Conservation (phyloP, 53 echinoderm and acorn worm species). For the Stichopus horrens region DNA sequence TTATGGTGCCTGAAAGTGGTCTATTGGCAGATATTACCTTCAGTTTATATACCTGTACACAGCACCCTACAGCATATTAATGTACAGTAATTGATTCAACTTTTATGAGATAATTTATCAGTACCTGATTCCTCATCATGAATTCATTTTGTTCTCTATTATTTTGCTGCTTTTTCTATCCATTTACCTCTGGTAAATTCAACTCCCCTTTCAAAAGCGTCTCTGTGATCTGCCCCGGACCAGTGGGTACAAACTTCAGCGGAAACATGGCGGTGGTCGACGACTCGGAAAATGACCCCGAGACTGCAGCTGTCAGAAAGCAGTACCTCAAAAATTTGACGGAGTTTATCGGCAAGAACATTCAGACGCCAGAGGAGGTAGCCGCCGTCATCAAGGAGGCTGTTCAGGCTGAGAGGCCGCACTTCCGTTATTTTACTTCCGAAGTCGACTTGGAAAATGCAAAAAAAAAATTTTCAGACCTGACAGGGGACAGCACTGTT, state of each 20-base stretch:
- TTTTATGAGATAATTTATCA: background rate
- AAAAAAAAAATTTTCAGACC: background rate
- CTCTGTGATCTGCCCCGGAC: background rate
- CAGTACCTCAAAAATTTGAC: constrained; percentile 3
- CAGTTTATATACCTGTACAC: too few relatives aligned
- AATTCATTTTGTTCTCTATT: too few relatives aligned
- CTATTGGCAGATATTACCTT: too few relatives aligned
- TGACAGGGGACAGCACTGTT: background rate
- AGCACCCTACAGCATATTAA: too few relatives aligned
- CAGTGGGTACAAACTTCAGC: constrained; percentile 11
- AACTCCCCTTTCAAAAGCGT: background rate
- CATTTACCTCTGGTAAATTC: background rate
- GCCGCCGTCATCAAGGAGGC: background rate
- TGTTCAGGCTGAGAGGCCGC: constrained; percentile 13
- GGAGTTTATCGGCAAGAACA: background rate
- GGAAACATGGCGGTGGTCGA: background rate
- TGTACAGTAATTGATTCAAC: too few relatives aligned
- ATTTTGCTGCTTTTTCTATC: too few relatives aligned
- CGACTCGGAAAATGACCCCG: background rate
- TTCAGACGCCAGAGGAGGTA: background rate
- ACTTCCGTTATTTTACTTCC: constrained; percentile 12
- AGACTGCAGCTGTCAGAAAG: background rate
- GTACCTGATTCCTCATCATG: background rate
- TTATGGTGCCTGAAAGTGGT: too few relatives aligned
- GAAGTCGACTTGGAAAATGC: background rate